These are phyloP conservation scores for Grapholita molesta DNA, from an alignment of 1,140 invertebrate species.

Conservation along the genomic window DNA sequence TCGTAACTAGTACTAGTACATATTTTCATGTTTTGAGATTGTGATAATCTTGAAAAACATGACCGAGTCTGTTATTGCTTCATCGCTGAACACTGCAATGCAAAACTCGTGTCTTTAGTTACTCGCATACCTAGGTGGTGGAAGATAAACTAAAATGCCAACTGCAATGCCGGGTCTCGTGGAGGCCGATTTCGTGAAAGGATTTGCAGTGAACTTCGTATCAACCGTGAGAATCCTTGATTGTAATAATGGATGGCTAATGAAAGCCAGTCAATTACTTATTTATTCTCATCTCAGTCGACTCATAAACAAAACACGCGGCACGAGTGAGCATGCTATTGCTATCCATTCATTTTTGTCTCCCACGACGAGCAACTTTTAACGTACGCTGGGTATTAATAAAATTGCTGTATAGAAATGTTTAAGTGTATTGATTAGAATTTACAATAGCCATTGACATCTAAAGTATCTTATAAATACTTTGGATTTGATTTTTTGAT, in stretches of 20 bases:
- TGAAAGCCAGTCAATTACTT: constrained; percentile 4
- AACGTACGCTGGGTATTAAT: not conserved
- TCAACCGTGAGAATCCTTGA: not conserved
- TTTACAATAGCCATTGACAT: not conserved
- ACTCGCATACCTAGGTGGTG: not conserved
- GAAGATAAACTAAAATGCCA: not conserved
- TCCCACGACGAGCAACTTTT: constrained; percentile 48
- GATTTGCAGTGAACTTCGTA: not conserved
- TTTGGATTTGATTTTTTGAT: no score
- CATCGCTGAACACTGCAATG: no score
- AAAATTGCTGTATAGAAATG: not conserved
- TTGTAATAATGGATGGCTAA: not conserved
- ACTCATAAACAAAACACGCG: constrained; percentile 36
- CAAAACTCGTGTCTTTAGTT: not conserved
- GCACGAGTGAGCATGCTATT: constrained; percentile 26
- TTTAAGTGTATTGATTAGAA: not conserved
- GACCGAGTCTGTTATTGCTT: no score
- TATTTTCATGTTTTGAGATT: no score
- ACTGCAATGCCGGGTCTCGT: not conserved
- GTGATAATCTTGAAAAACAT: no score
- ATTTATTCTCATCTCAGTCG: not conserved
- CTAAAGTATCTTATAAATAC: no score
- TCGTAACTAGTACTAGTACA: no score
- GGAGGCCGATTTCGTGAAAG: constrained; percentile 3
- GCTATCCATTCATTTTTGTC: constrained; percentile 54